Conservation (phyloP, 2,113 vertebrate genomes). For the Barbus barbus region DNA sequence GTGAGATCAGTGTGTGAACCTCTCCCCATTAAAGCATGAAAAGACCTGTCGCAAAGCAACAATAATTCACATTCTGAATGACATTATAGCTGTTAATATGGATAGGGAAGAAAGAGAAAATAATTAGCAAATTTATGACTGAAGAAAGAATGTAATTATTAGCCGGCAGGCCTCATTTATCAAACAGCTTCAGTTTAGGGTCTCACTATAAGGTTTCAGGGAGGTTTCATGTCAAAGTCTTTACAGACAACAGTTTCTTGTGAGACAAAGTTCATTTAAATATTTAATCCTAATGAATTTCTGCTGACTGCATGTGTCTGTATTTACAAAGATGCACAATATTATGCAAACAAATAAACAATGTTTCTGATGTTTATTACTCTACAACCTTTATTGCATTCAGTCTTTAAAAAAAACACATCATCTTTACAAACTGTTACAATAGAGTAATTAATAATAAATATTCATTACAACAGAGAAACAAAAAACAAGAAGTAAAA, state of each 20-base stretch:
- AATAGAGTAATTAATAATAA: too few species aligned
- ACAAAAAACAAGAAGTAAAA: too few species aligned
- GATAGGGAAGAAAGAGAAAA: neutral
- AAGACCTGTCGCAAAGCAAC: too few species aligned
- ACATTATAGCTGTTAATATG: neutral
- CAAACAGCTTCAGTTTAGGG: neutral
- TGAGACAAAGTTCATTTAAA: too few species aligned
- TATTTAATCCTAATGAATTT: too few species aligned
- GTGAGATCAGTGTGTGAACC: slow-evolving; percentile 43
- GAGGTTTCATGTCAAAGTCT: neutral
- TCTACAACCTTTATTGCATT: neutral
- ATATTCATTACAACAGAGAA: too few species aligned
- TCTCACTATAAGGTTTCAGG: neutral
- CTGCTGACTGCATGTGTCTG: neutral
- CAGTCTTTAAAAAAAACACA: too few species aligned
- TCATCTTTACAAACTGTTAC: too few species aligned
- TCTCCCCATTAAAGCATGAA: slow-evolving; percentile 43
- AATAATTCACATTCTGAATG: slow-evolving; percentile 33
- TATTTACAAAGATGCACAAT: neutral
- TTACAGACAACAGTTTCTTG: too few species aligned
- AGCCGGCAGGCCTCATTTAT: neutral
- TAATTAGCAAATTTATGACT: slow-evolving; percentile 8
- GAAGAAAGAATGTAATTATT: too few species aligned
- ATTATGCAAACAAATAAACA: neutral
- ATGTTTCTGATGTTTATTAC: neutral